Base-by-base conservation (phyloP, 2,113 vertebrate genomes). In the Pyrgilauda ruficollis region DNA sequence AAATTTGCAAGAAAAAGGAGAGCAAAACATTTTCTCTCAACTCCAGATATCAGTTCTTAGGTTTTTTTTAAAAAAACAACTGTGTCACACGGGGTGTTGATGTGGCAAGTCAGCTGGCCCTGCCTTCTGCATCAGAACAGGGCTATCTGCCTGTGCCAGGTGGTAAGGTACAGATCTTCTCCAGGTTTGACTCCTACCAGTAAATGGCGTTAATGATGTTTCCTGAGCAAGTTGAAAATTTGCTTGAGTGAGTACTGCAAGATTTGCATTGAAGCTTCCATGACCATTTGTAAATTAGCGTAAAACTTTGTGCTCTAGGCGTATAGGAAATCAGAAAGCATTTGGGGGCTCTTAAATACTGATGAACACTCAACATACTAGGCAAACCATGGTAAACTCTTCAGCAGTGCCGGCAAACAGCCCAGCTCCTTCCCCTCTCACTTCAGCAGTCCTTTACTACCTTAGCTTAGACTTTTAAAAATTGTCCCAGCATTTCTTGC, bases 1-100 rank as follows among this genome's bases (percentile, higher is more conserved):
- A 61, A 81, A 77, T 63, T 39, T 53, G 13, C 10, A 46, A 12
- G 8, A 20, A 53, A 43, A 39, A 23, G 8, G 59, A 52, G 50
- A 67, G 13, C 27, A 78, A 69, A 87, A 49, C n/a, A 56, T 11
- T 35, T 4, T 37, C 59, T 89, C 18, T 17, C 50, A 17, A 43
- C 7, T 43, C 31, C 31, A 68, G 27, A 37, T 11, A 92, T 47
- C 15, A 9, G 14, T 43, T 64, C 21, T n/a, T 41, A 26, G 19
- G 23, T 6, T 8, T 33, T 11, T 10, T 43, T 35, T 75, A 31
- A 15, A 41, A 6, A 27, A 55, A 2, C 4, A 53, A 4, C 28
- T 41, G n/a, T 77, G 55, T 23, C 61, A 46, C 10, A 20, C 0
- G 0, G 6, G 18, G 8, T 63, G 30, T 64, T 62, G 70, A 62